A percentile compares a stretch with the other conserved stretches of the same genome.
phyloP scores from a whole-genome alignment of 2,888 invertebrate genomes.

The Phrixothrix hirtus region DNA sequence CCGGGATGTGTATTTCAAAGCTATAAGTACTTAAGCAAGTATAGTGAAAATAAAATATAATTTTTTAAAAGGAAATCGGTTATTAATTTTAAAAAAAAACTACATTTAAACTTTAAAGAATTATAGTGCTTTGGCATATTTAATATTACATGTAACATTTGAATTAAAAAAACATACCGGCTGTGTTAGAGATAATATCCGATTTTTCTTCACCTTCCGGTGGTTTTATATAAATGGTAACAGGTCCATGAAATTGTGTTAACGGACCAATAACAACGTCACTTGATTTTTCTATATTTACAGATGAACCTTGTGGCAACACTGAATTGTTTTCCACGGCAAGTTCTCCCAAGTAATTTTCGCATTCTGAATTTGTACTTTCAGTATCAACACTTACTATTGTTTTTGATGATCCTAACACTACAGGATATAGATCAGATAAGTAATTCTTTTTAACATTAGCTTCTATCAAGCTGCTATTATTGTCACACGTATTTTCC shows the following conservation, averaged over 20 bases:
- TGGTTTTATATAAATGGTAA: conserved; percentile 56
- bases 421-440: background rate
- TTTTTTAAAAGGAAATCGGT: too few species aligned
- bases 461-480: background rate
- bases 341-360: background rate
- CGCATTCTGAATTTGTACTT: background rate
- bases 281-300: conserved; percentile 58
- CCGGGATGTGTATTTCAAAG: too few species aligned
- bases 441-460: background rate
- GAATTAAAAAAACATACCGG: too few species aligned
- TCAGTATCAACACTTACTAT: background rate
- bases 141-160: too few species aligned
- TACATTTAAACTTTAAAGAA: too few species aligned
- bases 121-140: too few species aligned
- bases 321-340: conserved; percentile 28
- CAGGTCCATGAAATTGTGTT: conserved; percentile 60
- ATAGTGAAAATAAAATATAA: too few species aligned
- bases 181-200: too few species aligned
- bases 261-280: conserved; percentile 61
- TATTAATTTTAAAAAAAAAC: too few species aligned
- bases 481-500: background rate
- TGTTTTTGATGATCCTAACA: background rate
- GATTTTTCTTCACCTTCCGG: conserved; percentile 3
- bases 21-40: too few species aligned
- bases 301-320: conserved; percentile 39